Evolutionary conservation across 2,888 invertebrate genomes (phyloP).

Genomic region (Meandrusa payeni): DNA sequence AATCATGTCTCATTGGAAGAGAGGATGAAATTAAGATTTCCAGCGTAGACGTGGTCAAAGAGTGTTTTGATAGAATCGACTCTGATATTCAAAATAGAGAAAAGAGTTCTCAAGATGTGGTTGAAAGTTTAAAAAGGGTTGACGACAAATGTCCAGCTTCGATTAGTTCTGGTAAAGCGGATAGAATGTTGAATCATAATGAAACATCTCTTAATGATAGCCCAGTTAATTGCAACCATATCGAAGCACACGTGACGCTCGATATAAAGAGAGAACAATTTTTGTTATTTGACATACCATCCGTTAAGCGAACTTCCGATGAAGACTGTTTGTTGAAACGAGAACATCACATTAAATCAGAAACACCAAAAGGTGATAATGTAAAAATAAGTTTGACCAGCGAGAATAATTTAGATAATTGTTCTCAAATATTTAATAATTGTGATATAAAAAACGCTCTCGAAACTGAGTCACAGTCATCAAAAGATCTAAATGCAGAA

Average conservation of each 20-base stretch:
- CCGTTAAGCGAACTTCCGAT: conserved; percentile 25
- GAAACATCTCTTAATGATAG: conserved; percentile 10
- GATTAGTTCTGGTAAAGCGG: conserved; percentile 22
- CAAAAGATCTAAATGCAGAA: conserved; percentile 45
- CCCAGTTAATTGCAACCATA: conserved; percentile 23
- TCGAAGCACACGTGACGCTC: conserved; percentile 24
- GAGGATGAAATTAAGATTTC: conserved; percentile 37
- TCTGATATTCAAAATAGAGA: conserved; percentile 29
- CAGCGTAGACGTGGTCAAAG: conserved; percentile 33
- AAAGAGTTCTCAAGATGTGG: conserved; percentile 10
- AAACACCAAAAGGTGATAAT: conserved; percentile 44
- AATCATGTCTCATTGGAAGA: conserved; percentile 31
- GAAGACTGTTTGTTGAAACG: conserved; percentile 34
- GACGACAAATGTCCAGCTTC: conserved; percentile 15
- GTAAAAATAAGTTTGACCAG: conserved; percentile 38
- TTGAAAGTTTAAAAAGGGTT: conserved; percentile 22
- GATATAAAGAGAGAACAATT: conserved; percentile 24
- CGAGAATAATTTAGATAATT: conserved; percentile 37
- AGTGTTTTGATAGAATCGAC: conserved; percentile 32
- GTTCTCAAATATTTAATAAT: conserved; percentile 18
- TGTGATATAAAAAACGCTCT: conserved; percentile 37
- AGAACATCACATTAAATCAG: conserved; percentile 40
- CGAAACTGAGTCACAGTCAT: conserved; percentile 44
- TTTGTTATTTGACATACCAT: conserved; percentile 26
- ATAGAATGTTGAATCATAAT: conserved; percentile 17